phyloP scores from a whole-genome alignment of 1,140 invertebrate species.

The Brachionus plicatilis region DNA sequence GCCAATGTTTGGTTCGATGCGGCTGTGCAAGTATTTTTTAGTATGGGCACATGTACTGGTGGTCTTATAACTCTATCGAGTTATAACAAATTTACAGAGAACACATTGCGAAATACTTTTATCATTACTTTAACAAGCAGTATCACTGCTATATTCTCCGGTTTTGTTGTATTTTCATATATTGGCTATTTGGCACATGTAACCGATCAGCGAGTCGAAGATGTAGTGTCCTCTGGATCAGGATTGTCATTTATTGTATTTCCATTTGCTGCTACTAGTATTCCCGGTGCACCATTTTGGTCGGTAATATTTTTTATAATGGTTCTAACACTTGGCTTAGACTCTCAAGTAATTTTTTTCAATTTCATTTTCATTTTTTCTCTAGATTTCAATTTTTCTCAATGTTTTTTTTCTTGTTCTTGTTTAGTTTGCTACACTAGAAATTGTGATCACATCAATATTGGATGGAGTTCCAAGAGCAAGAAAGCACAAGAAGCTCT shows the following conservation, averaged over 20 bases:
- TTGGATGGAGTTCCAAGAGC: slow-evolving; percentile 65
- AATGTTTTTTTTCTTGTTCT: background rate
- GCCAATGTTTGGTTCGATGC: slow-evolving; percentile 73
- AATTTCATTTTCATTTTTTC: background rate
- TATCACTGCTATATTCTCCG: slow-evolving; percentile 93
- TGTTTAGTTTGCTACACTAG: slow-evolving; percentile 67
- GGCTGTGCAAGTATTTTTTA: slow-evolving; percentile 79
- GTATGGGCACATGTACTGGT: slow-evolving; percentile 75
- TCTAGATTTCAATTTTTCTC: background rate
- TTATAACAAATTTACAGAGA: slow-evolving; percentile 70
- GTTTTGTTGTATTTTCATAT: slow-evolving; percentile 96
- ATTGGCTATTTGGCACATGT: slow-evolving; percentile 88
- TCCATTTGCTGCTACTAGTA: slow-evolving; percentile 86
- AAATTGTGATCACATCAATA: slow-evolving; percentile 68
- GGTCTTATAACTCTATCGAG: slow-evolving; percentile 74
- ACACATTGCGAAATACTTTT: slow-evolving; percentile 69
- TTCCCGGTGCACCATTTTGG: slow-evolving; percentile 89
- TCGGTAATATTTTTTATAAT: slow-evolving; percentile 96
- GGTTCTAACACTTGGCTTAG: slow-evolving; percentile 83
- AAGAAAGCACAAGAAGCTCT: slow-evolving; percentile 47
- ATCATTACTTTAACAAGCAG: slow-evolving; percentile 92
- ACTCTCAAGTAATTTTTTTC: slow-evolving; percentile 62
- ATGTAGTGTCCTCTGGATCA: slow-evolving; percentile 82
- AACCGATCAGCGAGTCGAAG: slow-evolving; percentile 75
- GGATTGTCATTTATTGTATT: slow-evolving; percentile 93